A percentile compares a stretch with the other conserved stretches of the same genome.
These are phyloP conservation scores for Kradibia gibbosae DNA, from an alignment of 1,140 invertebrate species.

Conservation along the genomic window DNA sequence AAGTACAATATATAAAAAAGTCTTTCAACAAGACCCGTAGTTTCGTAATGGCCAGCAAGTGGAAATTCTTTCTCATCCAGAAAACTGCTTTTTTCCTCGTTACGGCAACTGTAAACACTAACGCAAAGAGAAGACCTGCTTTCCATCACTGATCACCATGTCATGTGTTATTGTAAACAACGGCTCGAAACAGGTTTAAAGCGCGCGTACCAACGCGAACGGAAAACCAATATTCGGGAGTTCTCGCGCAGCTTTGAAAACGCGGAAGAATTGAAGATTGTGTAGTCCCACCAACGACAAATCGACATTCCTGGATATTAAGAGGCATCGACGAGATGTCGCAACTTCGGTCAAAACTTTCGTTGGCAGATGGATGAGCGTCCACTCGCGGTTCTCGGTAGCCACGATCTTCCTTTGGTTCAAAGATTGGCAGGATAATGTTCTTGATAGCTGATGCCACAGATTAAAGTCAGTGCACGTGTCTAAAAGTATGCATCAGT, in stretches of 20 bases:
- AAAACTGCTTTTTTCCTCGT: too few species aligned
- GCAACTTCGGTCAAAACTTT: not conserved
- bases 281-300: not conserved
- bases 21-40: too few species aligned
- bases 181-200: not conserved
- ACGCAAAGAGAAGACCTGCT: not conserved
- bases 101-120: not conserved
- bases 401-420: too few species aligned
- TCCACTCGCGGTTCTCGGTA: too few species aligned
- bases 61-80: too few species aligned
- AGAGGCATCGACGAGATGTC: constrained; percentile 7
- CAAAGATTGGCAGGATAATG: constrained; percentile 1
- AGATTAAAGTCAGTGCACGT: constrained; percentile 4
- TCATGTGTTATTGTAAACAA: not conserved
- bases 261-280: not conserved
- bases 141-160: not conserved
- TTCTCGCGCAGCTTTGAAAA: not conserved
- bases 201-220: not conserved
- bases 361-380: not conserved
- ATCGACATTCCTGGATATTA: not conserved
- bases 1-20: too few species aligned
- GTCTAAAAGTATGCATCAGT: not conserved
- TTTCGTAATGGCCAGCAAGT: too few species aligned
- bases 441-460: constrained; percentile 30
- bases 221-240: not conserved